Conservation (phyloP, 2,113 vertebrate genomes). For the Takifugu flavidus region DNA sequence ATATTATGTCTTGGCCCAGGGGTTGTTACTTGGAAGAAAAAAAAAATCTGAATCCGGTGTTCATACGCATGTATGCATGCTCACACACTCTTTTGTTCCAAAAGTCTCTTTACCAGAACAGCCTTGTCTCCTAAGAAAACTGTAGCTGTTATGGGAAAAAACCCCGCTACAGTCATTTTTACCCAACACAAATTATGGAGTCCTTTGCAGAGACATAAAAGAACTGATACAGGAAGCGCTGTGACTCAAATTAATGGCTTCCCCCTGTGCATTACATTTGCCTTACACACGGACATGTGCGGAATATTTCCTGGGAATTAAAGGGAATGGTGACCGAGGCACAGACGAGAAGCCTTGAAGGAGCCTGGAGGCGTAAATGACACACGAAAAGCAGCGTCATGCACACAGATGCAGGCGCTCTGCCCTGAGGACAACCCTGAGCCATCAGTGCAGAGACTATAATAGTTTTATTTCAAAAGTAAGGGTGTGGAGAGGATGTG, state of each 20-base stretch:
- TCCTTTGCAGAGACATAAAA: conserved; percentile 27
- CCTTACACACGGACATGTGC: neutral
- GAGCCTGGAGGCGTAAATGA: conserved; percentile 37
- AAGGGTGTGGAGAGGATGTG: neutral
- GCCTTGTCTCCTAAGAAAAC: conserved; percentile 41
- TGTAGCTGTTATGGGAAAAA: conserved; percentile 44
- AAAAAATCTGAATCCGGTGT: conserved; percentile 59
- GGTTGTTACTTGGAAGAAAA: conserved; percentile 45
- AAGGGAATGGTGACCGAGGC: conserved; percentile 27
- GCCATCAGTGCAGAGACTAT: conserved; percentile 15
- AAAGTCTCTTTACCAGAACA: conserved; percentile 43
- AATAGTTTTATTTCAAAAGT: neutral
- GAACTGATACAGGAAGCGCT: conserved; percentile 43
- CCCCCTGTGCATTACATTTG: neutral
- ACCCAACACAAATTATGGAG: conserved; percentile 42
- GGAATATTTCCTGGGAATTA: conserved; percentile 24
- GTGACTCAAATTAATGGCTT: conserved; percentile 33
- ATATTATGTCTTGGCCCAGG: conserved; percentile 76
- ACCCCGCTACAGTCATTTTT: conserved; percentile 32
- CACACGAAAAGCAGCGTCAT: conserved; percentile 7
- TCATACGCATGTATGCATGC: conserved; percentile 50
- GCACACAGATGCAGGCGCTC: conserved; percentile 12
- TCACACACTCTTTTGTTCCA: conserved; percentile 41
- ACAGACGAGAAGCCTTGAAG: conserved; percentile 23
- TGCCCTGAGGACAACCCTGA: conserved; percentile 21